Evolutionary conservation across 2,113 vertebrate species (phyloP), one percentile per base, ranked within the genome.

Genomic region (Rhizomys pruinosus): DNA sequence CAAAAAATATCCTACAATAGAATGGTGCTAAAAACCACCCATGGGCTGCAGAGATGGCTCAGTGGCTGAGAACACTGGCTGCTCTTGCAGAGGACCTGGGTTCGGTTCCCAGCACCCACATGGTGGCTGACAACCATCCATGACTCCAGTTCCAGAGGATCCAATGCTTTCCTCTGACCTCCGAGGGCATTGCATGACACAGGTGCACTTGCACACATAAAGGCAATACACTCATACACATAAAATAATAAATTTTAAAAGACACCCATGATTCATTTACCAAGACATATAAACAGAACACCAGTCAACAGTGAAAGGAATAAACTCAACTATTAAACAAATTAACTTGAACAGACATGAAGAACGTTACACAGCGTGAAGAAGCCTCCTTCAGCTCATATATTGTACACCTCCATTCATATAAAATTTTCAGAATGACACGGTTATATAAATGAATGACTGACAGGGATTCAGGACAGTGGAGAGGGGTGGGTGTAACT

Each of bases 371-470:
- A 2, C 39, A 68, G n/a, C 68, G 12, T 11, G 22, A 91, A 82
- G 84, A 95, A 64, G 32, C 25, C 77, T 37, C 23, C 39, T 64
- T 84, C 39, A 47, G 76, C n/a, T 66, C 44, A 88, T 10, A 23
- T 12, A 57, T 12, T 81, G 1, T 68, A 44, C 39, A 39, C 76
- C 80, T 84, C n/a, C 47, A 90, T 71, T 93, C 64, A 84, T 19
- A 55, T 17, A 72, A 90, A 71, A 64, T 73, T 63, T 66, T 81
- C 91, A 82, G 77, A 90, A 22, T 68, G 77, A 84, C 39, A 61
- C 57, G 39, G 55, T 63, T 39, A 81, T 29, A 66, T 73, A 72
- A 72, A 77, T 34, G 29, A 52, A 42, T 57, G 6, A n/a, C n/a
- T 73, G 69, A 64, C 17, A 0, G 11, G 61, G 66, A 47, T 52